Percentiles rank a stretch among this genome's conserved stretches.
Conservation (phyloP, 2,113 vertebrate genomes). For the Cephalopterus ornatus region DNA sequence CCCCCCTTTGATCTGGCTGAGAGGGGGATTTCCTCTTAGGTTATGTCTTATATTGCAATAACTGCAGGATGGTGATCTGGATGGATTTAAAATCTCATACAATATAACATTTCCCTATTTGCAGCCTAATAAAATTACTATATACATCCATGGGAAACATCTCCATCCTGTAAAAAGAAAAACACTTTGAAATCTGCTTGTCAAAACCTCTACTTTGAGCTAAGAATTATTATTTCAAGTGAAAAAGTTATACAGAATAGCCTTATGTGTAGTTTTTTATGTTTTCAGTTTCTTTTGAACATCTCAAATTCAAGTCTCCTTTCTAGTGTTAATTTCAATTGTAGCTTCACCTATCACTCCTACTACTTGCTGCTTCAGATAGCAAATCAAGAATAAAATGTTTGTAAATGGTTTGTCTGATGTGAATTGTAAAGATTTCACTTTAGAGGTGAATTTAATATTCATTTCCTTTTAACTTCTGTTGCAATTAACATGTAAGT, state of each 20-base stretch:
- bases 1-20: slow-evolving; percentile 33
- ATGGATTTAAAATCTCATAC: slow-evolving; percentile 25
- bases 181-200: not conserved
- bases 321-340: not conserved
- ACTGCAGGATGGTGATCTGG: slow-evolving; percentile 26
- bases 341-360: not conserved
- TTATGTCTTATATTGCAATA: not conserved
- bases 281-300: not conserved
- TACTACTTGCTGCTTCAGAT: not conserved
- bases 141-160: slow-evolving; percentile 54
- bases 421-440: not conserved
- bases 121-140: slow-evolving; percentile 20
- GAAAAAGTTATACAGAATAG: not conserved
- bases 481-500: not conserved
- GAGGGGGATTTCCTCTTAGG: slow-evolving; percentile 46
- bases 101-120: not conserved
- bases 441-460: not conserved
- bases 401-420: not conserved
- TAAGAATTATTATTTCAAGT: not conserved
- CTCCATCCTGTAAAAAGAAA: slow-evolving; percentile 37
- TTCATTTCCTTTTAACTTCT: not conserved
- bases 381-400: not conserved
- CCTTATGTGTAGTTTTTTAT: not conserved
- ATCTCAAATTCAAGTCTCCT: not conserved
- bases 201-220: not conserved